Base-by-base conservation (phyloP, 2,113 vertebrate species). In the Diphyllodes magnificus region DNA sequence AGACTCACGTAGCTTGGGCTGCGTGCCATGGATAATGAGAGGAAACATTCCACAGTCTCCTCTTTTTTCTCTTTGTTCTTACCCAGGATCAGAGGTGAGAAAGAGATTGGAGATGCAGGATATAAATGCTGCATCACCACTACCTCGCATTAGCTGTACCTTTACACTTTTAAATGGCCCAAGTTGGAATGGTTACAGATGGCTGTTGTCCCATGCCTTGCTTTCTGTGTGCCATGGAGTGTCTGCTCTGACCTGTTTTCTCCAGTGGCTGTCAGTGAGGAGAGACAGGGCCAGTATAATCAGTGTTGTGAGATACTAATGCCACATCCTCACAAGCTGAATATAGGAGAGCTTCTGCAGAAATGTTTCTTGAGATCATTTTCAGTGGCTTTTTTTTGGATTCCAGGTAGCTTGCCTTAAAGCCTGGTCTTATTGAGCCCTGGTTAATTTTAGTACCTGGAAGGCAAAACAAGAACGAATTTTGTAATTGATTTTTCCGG, bases 11-110 rank as follows among this genome's bases (percentile, higher is more conserved):
- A 77, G 22, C 35, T 66, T 72, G 79, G 54, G 16, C 45, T 80
- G 10, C 1, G 0, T 54, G 42, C 31, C 7, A 1, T n/a, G 15
- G 28, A 33, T 69, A 35, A 10, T 20, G 37, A 54, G 35, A 13
- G 17, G 9, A 75, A 66, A 28, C 4, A n/a, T 80, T 78, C 24
- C 16, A 2, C 2, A 56, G 47, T 53, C 9, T 9, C 15, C 31
- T 78, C 42, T 84, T 81, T 28, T 37, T 37, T 21, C 31, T 56
- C 23, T 33, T 64, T 24, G 57, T 25, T 59, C 61, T 79, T 53
- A 57, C 6, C 24, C 35, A 37, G 68, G 39, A 45, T 53, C 12
- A 71, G 44, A 70, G 25, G 12, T 40, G 63, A 63, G 51, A 86
- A 86, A 25, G 63, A 73, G 66, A 4, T 2, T 72, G 18, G 35